Evolutionary conservation across 1,140 invertebrate genomes (phyloP), one percentile per base, ranked within the genome.

Genomic region (Branchinecta lynchi): DNA sequence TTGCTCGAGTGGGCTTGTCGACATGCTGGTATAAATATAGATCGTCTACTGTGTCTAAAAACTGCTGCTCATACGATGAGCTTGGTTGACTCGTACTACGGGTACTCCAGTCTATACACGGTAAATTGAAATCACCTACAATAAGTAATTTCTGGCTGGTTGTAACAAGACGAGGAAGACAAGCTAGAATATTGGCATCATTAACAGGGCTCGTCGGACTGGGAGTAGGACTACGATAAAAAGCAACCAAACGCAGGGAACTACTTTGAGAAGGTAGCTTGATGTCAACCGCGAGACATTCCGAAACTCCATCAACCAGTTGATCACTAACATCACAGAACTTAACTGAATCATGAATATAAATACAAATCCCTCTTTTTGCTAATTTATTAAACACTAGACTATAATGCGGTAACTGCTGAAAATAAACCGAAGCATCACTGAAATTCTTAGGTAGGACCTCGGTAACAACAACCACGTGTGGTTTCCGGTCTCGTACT

Each of bases 61-160:
- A 51, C 46, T 51, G 46, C 46, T 51, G 46, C n/a, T 51, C 46
- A 51, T 9, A 51, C 9, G 46, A 51, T n/a, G n/a, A n/a, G n/a
- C 46, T 51, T 51, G 46, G 46, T n/a, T 51, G 46, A 51, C 46
- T 51, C n/a, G 46, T 51, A 51, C 46, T n/a, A 51, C n/a, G 46
- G 46, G n/a, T n/a, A 51, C n/a, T 51, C 46, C 46, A 51, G n/a
- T 51, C 46, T 51, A 51, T 51, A n/a, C n/a, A n/a, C n/a, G n/a
- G 6, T 60, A 60, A 60, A 20, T 60, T 60, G 17, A 60, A 60
- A 60, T 60, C 51, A 60, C 51, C 12, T 20, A 60, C 12, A 60
- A 60, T 60, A 60, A 60, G 51, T 60, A 60, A 60, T 60, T 60
- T 60, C 3, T 12, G 17, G 17, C 12, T 15, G 17, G 12, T 15